Evolutionary conservation across 1,140 invertebrate genomes (phyloP), one percentile per base, ranked within the genome.

Genomic region (Samia ricini): DNA sequence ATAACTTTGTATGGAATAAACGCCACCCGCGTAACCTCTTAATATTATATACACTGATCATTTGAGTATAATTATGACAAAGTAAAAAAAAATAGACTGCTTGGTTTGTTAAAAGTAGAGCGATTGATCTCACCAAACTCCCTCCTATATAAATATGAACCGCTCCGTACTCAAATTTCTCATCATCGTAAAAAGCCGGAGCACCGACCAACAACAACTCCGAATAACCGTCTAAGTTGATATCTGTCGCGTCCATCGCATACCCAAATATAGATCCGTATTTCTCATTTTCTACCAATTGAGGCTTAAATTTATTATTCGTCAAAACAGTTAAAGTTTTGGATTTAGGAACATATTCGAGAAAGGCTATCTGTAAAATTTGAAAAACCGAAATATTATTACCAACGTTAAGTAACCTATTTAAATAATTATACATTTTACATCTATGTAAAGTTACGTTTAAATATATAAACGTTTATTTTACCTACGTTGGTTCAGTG

Each of bases 201-300:
- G 75, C 77, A 49, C 73, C 73, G 0, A 77, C 70, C 0, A 80
- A 4, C 15, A 80, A 4, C 15, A 80, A 48, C 8, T 77, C 77
- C 1, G 56, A 42, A 0, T 54, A 19, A 1, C 61, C 61, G 57
- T 79, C 77, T 0, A 36, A n/a, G 8, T 70, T 68, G 7, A 80
- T 21, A 33, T 80, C 73, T 1, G 59, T 67, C 6, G 62, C 61
- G 15, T n/a, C 26, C 26, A 80, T 18, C 0, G 69, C 56, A 0
- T 54, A 24, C 7, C 75, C 77, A 61, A 77, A 80, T 69, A 77
- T 77, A 7, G 64, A 33, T 2, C 68, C 70, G 21, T 65, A 50
- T 42, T 63, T 29, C 26, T 56, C 33, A 19, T 51, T 29, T 59
- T n/a, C 4, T 52, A 33, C 24, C 1, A 19, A n/a, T 56, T 62